Percentiles rank a stretch among this genome's conserved stretches.
These are phyloP conservation scores for Ceyx erithaca DNA, from an alignment of 2,797 vertebrate species.

Conservation along the genomic window DNA sequence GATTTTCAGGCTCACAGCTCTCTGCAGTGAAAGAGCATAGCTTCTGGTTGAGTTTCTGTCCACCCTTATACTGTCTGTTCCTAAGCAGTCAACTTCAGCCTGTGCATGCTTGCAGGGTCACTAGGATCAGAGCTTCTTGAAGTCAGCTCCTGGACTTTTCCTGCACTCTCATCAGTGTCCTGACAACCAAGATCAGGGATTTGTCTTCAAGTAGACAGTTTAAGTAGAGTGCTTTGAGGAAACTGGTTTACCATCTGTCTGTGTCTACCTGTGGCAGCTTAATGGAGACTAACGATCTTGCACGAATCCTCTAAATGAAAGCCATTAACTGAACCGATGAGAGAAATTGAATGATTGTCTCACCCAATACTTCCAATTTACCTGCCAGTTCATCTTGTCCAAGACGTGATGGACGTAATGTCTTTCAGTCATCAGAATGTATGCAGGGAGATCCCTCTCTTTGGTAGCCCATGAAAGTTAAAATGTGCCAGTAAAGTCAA, in stretches of 20 bases:
- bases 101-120: background rate
- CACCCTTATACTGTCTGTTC: accelerated
- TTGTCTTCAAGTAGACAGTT: background rate
- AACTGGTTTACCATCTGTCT: slow-evolving; percentile 14
- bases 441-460: background rate
- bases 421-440: background rate
- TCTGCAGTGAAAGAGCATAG: background rate
- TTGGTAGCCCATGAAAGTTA: background rate
- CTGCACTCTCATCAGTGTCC: background rate
- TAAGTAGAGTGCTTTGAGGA: background rate
- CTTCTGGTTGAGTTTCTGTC: background rate
- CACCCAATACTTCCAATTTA: slow-evolving; percentile 14
- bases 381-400: background rate
- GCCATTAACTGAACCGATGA: slow-evolving; percentile 29
- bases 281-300: slow-evolving; percentile 47
- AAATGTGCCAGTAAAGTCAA: background rate
- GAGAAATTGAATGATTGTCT: slow-evolving; percentile 36
- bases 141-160: background rate
- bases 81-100: background rate
- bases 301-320: slow-evolving; percentile 21
- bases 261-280: slow-evolving; percentile 21
- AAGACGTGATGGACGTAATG: background rate
- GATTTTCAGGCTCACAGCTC: background rate
- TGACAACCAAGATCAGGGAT: background rate
- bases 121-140: background rate